Evolutionary conservation across 2,113 vertebrate genomes (phyloP).

Genomic region (Corythornis madagascariensis): DNA sequence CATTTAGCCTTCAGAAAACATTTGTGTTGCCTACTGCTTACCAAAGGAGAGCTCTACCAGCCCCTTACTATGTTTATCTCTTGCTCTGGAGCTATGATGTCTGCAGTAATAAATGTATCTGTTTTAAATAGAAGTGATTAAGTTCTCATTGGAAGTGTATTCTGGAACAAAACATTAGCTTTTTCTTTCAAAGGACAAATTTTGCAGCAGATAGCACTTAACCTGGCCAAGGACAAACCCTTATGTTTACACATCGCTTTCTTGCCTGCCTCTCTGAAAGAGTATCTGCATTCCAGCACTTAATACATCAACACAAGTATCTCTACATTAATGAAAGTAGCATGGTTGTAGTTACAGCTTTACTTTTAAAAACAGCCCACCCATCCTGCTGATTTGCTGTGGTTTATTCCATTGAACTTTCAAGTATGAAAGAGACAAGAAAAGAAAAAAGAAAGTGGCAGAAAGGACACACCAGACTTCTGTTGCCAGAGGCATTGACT

Average conservation of each 20-base stretch:
- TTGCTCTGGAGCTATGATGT: constrained; percentile 8
- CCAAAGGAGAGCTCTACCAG: constrained; percentile 10
- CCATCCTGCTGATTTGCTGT: background rate
- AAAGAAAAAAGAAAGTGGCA: background rate
- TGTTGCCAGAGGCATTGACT: background rate
- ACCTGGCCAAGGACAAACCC: constrained; percentile 55
- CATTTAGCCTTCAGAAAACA: constrained; percentile 69
- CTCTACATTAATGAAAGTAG: background rate
- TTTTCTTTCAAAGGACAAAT: constrained; percentile 51
- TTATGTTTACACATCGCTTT: background rate
- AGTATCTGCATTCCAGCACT: background rate
- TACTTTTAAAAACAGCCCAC: background rate
- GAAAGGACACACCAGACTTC: background rate
- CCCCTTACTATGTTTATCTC: constrained; percentile 53
- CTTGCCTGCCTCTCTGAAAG: background rate
- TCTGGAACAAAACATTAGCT: constrained; percentile 61
- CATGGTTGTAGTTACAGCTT: background rate
- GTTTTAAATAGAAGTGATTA: constrained; percentile 55
- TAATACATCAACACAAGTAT: background rate
- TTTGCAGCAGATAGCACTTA: constrained; percentile 15
- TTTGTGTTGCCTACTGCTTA: constrained; percentile 15
- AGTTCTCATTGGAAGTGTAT: constrained; percentile 49
- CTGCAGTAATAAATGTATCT: constrained; percentile 58
- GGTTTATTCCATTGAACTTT: constrained; percentile 3
- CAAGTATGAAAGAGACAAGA: background rate